phyloP scores from a whole-genome alignment of 2,113 vertebrate genomes.

The Hirundichthys speculiger region DNA sequence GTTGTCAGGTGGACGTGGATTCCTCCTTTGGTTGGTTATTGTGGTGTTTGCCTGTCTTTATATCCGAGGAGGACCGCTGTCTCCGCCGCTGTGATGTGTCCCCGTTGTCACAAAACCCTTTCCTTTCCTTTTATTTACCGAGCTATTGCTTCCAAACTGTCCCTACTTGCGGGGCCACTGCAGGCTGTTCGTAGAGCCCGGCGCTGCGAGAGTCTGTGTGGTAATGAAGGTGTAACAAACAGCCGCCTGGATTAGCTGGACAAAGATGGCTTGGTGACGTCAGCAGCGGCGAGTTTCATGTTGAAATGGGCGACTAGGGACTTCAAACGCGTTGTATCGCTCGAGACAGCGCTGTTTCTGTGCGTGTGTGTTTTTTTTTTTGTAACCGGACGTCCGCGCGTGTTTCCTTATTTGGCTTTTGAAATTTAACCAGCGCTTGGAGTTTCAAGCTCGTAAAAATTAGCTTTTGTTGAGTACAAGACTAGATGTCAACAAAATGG shows the following conservation, averaged over 20 bases:
- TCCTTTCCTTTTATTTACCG: no score
- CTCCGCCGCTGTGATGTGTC: no score
- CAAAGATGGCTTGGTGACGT: slow-evolving; percentile 84
- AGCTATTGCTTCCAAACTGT: no score
- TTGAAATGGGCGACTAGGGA: slow-evolving; percentile 68
- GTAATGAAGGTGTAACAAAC: slow-evolving; percentile 77
- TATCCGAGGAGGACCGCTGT: slow-evolving; percentile 60
- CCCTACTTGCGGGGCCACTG: no score
- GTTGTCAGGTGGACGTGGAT: slow-evolving; percentile 69
- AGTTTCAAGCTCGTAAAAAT: slow-evolving; percentile 8
- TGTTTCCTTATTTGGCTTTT: not conserved
- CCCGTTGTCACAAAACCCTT: slow-evolving; percentile 4
- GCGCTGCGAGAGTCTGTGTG: slow-evolving; percentile 62
- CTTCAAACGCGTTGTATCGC: not conserved
- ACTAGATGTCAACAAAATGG: slow-evolving; percentile 76
- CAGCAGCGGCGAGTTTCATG: slow-evolving; percentile 77
- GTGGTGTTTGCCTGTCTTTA: slow-evolving; percentile 67
- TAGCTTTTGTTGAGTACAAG: slow-evolving; percentile 40
- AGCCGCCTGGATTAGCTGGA: slow-evolving; percentile 76
- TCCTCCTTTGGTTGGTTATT: slow-evolving; percentile 63
- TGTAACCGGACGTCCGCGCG: not conserved
- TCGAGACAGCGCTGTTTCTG: not conserved
- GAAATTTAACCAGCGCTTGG: not conserved
- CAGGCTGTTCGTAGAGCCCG: slow-evolving; percentile 53
- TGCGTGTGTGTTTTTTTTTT: not conserved